Conservation (phyloP, 2,888 invertebrate species). For the Portevinia maculata region DNA sequence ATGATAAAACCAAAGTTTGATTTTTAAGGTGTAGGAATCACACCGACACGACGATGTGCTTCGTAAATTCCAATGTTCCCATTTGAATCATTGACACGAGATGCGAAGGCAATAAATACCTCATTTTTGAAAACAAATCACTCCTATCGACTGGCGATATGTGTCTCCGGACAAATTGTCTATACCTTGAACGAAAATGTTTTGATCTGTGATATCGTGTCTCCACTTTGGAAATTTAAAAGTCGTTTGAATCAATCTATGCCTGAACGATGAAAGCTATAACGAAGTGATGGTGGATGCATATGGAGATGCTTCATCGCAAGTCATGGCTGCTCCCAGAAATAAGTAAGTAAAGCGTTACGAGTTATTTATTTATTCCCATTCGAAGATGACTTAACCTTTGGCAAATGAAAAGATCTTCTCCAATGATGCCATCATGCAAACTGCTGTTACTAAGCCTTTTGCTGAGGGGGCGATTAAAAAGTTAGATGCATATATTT, state of each 20-base stretch:
- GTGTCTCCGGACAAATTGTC: slow-evolving; percentile 37
- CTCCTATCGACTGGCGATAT: slow-evolving; percentile 18
- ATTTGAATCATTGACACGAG: too few species aligned
- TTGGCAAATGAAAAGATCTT: slow-evolving; percentile 34
- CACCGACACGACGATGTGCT: neutral
- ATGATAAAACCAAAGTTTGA: slow-evolving; percentile 3
- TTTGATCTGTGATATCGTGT: slow-evolving; percentile 5
- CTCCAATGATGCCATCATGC: slow-evolving; percentile 38
- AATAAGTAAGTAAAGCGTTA: slow-evolving; percentile 26
- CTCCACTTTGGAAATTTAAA: neutral
- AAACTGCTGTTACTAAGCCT: slow-evolving; percentile 5
- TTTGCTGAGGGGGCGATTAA: neutral
- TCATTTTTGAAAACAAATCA: slow-evolving; percentile 32
- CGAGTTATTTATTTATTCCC: slow-evolving; percentile 35
- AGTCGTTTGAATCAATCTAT: neutral
- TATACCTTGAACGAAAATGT: slow-evolving; percentile 22
- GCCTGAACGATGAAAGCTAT: slow-evolving; percentile 17
- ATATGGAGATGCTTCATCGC: slow-evolving; percentile 5
- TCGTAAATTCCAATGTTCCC: neutral
- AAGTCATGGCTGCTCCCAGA: slow-evolving; percentile 18
- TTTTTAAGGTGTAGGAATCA: neutral
- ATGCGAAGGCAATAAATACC: slow-evolving; percentile 25
- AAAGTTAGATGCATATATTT: neutral
- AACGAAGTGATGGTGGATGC: slow-evolving; percentile 27
- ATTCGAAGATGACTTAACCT: slow-evolving; percentile 35